These are phyloP conservation scores for Zaprionus taronus DNA, from an alignment of 1,140 invertebrate species.

Conservation along the genomic window DNA sequence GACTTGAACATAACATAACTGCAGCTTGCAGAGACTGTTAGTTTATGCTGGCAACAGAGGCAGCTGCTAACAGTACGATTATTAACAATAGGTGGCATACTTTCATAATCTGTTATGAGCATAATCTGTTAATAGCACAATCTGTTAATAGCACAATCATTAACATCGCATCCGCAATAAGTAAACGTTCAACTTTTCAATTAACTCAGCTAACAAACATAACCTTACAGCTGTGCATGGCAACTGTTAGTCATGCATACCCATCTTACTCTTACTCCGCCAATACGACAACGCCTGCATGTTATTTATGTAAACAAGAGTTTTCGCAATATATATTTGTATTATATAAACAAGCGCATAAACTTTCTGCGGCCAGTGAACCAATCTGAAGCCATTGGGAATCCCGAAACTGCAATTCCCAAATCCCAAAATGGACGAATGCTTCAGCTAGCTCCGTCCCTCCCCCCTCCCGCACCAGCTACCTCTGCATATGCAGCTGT, in stretches of 20 bases:
- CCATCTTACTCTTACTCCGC: no score
- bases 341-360: conserved; percentile 51
- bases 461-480: not conserved
- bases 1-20: no score
- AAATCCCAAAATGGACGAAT: conserved; percentile 39
- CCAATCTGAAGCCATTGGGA: conserved; percentile 40
- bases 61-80: not conserved
- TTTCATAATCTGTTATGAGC: not conserved
- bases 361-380: conserved; percentile 48
- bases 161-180: no score
- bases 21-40: no score
- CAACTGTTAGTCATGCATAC: not conserved
- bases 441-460: not conserved
- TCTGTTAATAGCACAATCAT: no score
- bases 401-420: conserved; percentile 27
- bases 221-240: not conserved
- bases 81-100: no score
- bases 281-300: conserved; percentile 2
- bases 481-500: not conserved
- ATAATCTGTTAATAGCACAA: not conserved
- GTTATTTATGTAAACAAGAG: conserved; percentile 42
- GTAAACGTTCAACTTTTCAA: not conserved
- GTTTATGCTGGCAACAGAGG: no score
- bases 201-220: not conserved
- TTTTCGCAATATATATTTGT: conserved; percentile 27